phyloP scores from a whole-genome alignment of 2,113 vertebrate species.

The Elgaria multicarinata region DNA sequence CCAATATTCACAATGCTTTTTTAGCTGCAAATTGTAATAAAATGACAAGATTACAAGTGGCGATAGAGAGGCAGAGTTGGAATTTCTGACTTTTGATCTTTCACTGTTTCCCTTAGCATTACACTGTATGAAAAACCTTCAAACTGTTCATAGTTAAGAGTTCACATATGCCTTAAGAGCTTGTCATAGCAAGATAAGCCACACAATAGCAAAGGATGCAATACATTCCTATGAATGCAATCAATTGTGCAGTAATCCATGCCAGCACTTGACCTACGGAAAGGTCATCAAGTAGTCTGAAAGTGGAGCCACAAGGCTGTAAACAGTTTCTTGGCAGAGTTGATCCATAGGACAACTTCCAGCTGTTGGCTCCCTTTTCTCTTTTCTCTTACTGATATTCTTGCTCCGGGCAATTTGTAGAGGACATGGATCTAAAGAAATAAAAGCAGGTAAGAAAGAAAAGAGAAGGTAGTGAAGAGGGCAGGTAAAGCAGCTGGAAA shows the following conservation, averaged over 20 bases:
- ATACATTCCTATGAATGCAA: slow-evolving; percentile 19
- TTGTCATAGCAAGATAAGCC: slow-evolving; percentile 12
- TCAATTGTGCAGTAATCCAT: slow-evolving; percentile 1
- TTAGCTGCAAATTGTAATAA: not conserved
- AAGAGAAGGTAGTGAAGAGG: slow-evolving; percentile 16
- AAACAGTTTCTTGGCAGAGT: slow-evolving; percentile 43
- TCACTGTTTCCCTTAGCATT: not conserved
- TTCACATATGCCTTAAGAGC: not conserved
- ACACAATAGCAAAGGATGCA: slow-evolving; percentile 31
- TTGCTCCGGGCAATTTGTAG: not conserved
- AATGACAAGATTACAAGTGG: not conserved
- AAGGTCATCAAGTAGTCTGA: slow-evolving; percentile 37
- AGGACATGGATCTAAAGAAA: slow-evolving; percentile 31
- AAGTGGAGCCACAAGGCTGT: slow-evolving; percentile 25
- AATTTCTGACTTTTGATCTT: slow-evolving; percentile 11
- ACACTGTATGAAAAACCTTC: not conserved
- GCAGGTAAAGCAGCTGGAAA: slow-evolving; percentile 21
- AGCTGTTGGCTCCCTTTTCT: slow-evolving; percentile 3
- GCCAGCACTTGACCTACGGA: slow-evolving; percentile 48
- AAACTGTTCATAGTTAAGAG: not conserved
- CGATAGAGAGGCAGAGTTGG: not conserved
- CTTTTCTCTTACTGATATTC: not conserved
- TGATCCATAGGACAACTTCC: slow-evolving; percentile 45
- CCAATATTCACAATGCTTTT: not conserved
- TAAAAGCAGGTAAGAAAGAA: slow-evolving; percentile 20